phyloP scores from a whole-genome alignment of 2,113 vertebrate species.

The Gnathonemus longibarbis region DNA sequence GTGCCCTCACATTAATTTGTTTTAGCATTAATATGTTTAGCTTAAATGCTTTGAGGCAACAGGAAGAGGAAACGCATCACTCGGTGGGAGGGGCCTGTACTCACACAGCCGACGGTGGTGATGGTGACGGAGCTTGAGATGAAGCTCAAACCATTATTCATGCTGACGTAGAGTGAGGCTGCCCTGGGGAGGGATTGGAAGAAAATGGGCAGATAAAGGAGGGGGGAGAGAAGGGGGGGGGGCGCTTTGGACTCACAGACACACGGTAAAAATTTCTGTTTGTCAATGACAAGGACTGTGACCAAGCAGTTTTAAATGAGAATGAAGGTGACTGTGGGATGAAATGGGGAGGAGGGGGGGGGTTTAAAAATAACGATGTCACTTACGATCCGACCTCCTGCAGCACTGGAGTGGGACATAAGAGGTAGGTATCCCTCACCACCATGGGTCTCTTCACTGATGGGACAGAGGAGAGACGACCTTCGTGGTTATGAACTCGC shows the following conservation, averaged over 20 bases:
- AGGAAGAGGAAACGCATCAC: not conserved
- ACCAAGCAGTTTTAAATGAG: not conserved
- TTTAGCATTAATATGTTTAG: not conserved
- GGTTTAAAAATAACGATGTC: not conserved
- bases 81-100: constrained; percentile 34
- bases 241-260: not conserved
- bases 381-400: constrained; percentile 85
- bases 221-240: not conserved
- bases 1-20: not conserved
- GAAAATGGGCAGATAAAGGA: not conserved
- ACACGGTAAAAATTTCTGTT: not conserved
- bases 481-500: not conserved
- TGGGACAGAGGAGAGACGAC: constrained; percentile 31
- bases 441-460: constrained; percentile 87
- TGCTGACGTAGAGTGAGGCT: constrained; percentile 92
- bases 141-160: constrained; percentile 97
- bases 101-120: constrained; percentile 83
- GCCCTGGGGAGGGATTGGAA: constrained; percentile 41
- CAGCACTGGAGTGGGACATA: constrained; percentile 90
- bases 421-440: constrained; percentile 84
- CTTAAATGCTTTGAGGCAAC: not conserved
- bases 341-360: too few relatives aligned
- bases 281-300: not conserved
- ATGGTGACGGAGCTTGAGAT: constrained; percentile 96
- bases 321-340: not conserved